These are phyloP conservation scores for Labeo rohita DNA, from an alignment of 2,113 vertebrate species.

Conservation along the genomic window DNA sequence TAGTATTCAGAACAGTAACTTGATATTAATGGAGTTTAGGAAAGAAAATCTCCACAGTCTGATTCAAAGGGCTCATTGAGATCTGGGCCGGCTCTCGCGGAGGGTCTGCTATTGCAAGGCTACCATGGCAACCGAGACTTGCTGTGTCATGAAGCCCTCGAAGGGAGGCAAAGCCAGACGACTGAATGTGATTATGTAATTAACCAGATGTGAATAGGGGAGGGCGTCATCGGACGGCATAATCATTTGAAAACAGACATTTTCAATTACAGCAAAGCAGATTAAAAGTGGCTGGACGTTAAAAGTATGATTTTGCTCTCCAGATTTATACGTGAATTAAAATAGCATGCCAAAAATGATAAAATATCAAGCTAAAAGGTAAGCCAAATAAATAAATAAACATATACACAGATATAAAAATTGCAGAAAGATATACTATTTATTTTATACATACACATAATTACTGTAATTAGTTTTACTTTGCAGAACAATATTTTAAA, in stretches of 20 bases:
- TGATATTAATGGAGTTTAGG: not conserved
- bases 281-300: not conserved
- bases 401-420: not conserved
- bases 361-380: too few relatives aligned
- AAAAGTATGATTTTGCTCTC: not conserved
- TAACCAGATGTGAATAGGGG: constrained; percentile 8
- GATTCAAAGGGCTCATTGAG: constrained; percentile 13
- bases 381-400: too few relatives aligned
- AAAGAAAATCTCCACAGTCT: constrained; percentile 1
- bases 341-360: not conserved
- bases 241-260: constrained; percentile 28
- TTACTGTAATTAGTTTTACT: not conserved
- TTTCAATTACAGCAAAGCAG: constrained; percentile 10
- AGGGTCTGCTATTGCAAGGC: not conserved
- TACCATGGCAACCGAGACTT: constrained; percentile 32
- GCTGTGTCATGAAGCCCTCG: constrained; percentile 27
- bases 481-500: too few relatives aligned
- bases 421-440: not conserved
- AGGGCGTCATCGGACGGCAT: not conserved
- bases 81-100: not conserved
- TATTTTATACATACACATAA: too few relatives aligned
- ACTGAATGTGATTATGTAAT: constrained; percentile 38
- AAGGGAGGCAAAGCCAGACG: constrained; percentile 20
- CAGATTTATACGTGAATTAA: not conserved
- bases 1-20: not conserved